A percentile compares a stretch with the other conserved stretches of the same genome.
These are phyloP conservation scores for Eublepharis macularius DNA, from an alignment of 2,113 vertebrate species.

Conservation along the genomic window DNA sequence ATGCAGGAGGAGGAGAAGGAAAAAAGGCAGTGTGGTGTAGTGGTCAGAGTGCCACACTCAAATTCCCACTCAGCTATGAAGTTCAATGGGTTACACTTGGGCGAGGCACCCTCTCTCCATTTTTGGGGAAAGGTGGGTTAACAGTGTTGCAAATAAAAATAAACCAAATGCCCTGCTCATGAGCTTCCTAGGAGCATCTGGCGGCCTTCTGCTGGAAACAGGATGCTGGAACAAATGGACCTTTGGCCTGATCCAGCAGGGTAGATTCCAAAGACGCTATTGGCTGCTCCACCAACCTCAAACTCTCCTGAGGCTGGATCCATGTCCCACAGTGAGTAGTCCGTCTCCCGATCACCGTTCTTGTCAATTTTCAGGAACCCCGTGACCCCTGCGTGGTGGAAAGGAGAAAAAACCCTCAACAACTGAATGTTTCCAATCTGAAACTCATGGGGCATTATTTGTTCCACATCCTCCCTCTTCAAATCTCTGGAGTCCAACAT, in stretches of 20 bases:
- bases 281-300: conserved; percentile 72
- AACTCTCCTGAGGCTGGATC: conserved; percentile 75
- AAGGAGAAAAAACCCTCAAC: neutral
- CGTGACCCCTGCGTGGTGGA: conserved; percentile 77
- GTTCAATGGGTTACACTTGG: neutral
- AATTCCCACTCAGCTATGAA: too few relatives aligned
- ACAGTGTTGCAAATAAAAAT: too few relatives aligned
- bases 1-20: neutral
- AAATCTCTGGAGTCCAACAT: too few relatives aligned
- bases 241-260: neutral
- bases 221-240: too few relatives aligned
- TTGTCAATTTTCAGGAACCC: conserved; percentile 85
- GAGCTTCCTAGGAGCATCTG: too few relatives aligned
- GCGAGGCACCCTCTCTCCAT: neutral
- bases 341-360: conserved; percentile 86
- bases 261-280: neutral
- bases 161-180: too few relatives aligned
- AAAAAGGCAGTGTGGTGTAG: neutral
- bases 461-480: neutral
- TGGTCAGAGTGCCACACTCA: too few relatives aligned
- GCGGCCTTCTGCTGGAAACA: too few relatives aligned
- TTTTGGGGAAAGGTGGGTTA: too few relatives aligned
- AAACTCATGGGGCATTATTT: too few relatives aligned
- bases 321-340: conserved; percentile 93
- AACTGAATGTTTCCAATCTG: neutral